A percentile compares a stretch with the other conserved stretches of the same genome.
These are phyloP conservation scores for Chamaea fasciata DNA, from an alignment of 2,113 vertebrate species.

Conservation along the genomic window DNA sequence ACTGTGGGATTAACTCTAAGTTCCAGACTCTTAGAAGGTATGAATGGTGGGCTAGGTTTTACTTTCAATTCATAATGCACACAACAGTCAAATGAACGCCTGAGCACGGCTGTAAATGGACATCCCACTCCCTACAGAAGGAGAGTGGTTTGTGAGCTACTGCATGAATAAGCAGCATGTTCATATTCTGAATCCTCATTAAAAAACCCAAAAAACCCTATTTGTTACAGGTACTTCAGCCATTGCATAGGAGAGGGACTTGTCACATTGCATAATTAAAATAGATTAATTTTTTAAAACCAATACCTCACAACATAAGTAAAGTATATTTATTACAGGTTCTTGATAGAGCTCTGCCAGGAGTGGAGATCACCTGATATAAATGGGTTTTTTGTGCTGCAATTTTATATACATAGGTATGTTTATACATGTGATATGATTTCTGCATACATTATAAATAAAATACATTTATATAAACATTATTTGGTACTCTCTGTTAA, in stretches of 20 bases:
- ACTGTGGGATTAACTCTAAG: background rate
- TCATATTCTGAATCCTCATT: background rate
- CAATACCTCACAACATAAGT: background rate
- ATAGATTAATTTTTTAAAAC: background rate
- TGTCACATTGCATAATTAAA: background rate
- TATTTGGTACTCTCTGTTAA: background rate
- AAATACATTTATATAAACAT: background rate
- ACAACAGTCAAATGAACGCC: fast-evolving
- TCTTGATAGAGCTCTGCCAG: background rate
- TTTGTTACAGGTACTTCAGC: background rate
- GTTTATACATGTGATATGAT: background rate
- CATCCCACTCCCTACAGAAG: background rate
- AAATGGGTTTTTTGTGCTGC: background rate
- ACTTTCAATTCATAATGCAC: background rate
- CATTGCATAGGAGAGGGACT: background rate
- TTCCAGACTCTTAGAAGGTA: background rate
- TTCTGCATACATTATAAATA: background rate
- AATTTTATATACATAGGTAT: background rate
- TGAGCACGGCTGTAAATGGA: background rate
- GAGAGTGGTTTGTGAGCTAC: background rate
- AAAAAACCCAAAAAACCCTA: background rate
- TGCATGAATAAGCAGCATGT: background rate
- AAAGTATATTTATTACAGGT: background rate
- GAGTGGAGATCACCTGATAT: background rate
- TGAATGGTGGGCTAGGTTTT: background rate